Percentiles rank a stretch among this genome's conserved stretches.
These are phyloP conservation scores for Saccopteryx bilineata DNA, from an alignment of 2,113 vertebrate species.

Conservation along the genomic window DNA sequence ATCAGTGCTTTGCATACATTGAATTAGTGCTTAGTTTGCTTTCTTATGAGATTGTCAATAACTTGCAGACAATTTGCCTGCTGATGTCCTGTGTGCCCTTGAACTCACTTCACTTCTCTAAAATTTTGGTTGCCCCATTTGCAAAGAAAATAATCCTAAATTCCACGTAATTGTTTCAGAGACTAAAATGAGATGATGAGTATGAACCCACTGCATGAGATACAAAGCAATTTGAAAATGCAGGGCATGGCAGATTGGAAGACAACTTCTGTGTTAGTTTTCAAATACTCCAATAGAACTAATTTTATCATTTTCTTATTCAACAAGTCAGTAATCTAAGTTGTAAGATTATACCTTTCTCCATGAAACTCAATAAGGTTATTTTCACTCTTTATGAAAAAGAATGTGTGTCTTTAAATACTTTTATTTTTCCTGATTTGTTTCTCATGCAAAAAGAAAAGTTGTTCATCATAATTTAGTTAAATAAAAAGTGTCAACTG, in stretches of 20 bases:
- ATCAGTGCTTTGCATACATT: background rate
- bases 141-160: slow-evolving; percentile 56
- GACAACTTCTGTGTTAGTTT: slow-evolving; percentile 35
- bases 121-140: slow-evolving; percentile 2
- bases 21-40: background rate
- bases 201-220: background rate
- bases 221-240: slow-evolving; percentile 19
- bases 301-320: background rate
- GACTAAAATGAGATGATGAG: slow-evolving; percentile 52
- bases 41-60: background rate
- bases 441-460: slow-evolving; percentile 43
- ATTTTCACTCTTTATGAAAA: slow-evolving; percentile 17
- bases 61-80: background rate
- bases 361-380: slow-evolving; percentile 33
- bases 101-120: background rate
- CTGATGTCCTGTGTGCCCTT: background rate
- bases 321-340: background rate
- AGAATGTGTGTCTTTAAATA: background rate
- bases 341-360: background rate
- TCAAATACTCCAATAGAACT: background rate
- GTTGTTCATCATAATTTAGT: background rate
- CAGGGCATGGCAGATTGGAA: background rate
- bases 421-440: slow-evolving; percentile 13
- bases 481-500: background rate
- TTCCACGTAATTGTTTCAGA: slow-evolving; percentile 42